phyloP scores from a whole-genome alignment of 2,797 vertebrate species.

The Mycteria americana region DNA sequence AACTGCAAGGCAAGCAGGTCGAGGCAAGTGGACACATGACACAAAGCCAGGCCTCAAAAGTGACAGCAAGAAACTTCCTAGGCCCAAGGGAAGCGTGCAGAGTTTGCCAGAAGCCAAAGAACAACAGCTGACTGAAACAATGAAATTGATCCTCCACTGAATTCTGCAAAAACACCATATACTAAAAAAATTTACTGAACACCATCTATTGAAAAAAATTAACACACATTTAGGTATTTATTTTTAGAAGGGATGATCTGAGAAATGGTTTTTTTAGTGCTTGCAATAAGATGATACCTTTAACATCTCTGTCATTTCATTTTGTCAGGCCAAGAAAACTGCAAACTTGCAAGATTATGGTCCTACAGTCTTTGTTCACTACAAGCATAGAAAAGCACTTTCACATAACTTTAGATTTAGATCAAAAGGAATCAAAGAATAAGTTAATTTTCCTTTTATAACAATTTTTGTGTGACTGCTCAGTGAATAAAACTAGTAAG shows the following conservation, averaged over 20 bases:
- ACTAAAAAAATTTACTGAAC: not conserved
- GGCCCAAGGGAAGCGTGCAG: not conserved
- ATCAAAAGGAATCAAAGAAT: not conserved
- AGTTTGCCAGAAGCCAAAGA: not conserved
- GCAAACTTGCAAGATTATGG: not conserved
- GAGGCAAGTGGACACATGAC: not conserved
- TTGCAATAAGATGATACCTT: not conserved
- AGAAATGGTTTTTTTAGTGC: not conserved
- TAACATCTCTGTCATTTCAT: not conserved
- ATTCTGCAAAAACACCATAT: not conserved
- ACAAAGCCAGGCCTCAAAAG: not conserved
- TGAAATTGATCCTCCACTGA: not conserved
- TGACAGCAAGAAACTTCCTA: not conserved
- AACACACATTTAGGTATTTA: not conserved
- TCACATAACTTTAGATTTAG: not conserved
- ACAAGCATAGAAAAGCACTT: not conserved
- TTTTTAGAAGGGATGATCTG: not conserved
- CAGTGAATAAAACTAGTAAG: not conserved
- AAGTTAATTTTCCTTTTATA: not conserved
- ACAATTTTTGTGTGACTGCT: not conserved
- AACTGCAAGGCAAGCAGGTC: not conserved
- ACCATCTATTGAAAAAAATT: not conserved
- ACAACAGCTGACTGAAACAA: not conserved
- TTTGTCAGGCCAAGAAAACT: not conserved
- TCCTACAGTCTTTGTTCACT: not conserved